Base-by-base conservation (phyloP, 2,888 invertebrate species). In the Vesta saturnalis region DNA sequence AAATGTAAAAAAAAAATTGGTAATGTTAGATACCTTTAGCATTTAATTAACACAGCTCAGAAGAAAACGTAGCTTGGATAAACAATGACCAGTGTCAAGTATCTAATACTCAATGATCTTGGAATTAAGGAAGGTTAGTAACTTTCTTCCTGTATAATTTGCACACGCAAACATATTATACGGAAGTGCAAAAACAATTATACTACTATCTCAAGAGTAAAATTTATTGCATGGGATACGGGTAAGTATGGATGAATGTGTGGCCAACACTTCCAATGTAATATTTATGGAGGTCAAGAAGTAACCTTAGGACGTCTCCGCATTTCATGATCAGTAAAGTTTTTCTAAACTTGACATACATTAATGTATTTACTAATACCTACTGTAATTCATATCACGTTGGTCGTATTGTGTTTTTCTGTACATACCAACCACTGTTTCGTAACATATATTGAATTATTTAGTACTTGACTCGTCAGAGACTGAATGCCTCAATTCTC, bases 291-390 rank as follows among this genome's bases (percentile, higher is more conserved):
- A 52, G 52, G 52, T 52, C 52, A 21, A 15, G 12, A 16, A 16
- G 19, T 52, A 52, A 52, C 52, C 52, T 19, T 21, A 52, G 19
- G 52, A 52, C 21, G 21, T 21, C 52, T 21, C 52, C 16, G 52
- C 19, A 19, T 52, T 39, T 21, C 21, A 18, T n/a, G 21, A 52
- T 19, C 12, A 52, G 39, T 39, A 8, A 19, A 10, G 52, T 21
- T 52, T 52, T 52, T 19, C 52, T 52, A n/a, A 52, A 52, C 52
- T 52, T 52, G 52, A 52, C 52, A 21, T 19, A 21, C n/a, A 52
- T 52, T 52, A 16, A 39, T 39, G n/a, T n/a, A 43, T 49, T 49
- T 19, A 52, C 19, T 52, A 52, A 52, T n/a, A n/a, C n/a, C n/a
- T n/a, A n/a, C n/a, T n/a, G n/a, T n/a, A n/a, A 39, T n/a, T 39